Percentiles rank a stretch among this genome's conserved stretches.
Evolutionary conservation across 2,888 invertebrate species (phyloP).

Genomic region (Xestia c-nigrum): DNA sequence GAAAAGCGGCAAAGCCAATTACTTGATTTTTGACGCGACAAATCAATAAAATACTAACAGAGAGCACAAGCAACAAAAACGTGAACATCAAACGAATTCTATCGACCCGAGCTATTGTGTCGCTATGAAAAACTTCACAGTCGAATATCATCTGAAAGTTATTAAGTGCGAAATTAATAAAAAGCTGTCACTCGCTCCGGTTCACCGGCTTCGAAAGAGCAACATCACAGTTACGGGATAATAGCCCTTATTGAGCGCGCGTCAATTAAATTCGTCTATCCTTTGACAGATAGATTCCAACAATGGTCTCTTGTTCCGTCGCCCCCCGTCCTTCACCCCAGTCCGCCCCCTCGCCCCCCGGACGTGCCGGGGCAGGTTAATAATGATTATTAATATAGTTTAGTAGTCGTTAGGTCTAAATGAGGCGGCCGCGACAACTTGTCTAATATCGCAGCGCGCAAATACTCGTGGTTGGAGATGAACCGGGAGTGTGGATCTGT

Average conservation of each 20-base stretch:
- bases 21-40: slow-evolving; percentile 43
- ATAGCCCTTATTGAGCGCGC: slow-evolving; percentile 78
- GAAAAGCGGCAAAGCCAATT: slow-evolving; percentile 53
- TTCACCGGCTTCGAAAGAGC: slow-evolving; percentile 78
- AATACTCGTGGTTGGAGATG: slow-evolving; percentile 79
- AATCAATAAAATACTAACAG: slow-evolving; percentile 64
- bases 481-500: slow-evolving; percentile 65
- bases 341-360: slow-evolving; percentile 54
- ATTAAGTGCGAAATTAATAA: slow-evolving; percentile 84
- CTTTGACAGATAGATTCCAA: slow-evolving; percentile 79
- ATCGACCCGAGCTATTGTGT: slow-evolving; percentile 57
- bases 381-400: slow-evolving; percentile 89
- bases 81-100: slow-evolving; percentile 58
- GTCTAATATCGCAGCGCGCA: slow-evolving; percentile 84
- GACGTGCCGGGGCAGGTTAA: slow-evolving; percentile 78
- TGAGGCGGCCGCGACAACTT: slow-evolving; percentile 82
- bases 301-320: slow-evolving; percentile 64
- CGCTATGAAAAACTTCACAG: slow-evolving; percentile 65
- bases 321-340: slow-evolving; percentile 32
- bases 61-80: slow-evolving; percentile 60
- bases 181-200: slow-evolving; percentile 76
- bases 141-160: slow-evolving; percentile 66
- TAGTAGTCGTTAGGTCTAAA: slow-evolving; percentile 84
- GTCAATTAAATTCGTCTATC: slow-evolving; percentile 83
- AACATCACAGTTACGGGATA: slow-evolving; percentile 73